These are phyloP conservation scores for Drosophila rhopaloa DNA, from an alignment of 1,140 invertebrate species.

Conservation along the genomic window DNA sequence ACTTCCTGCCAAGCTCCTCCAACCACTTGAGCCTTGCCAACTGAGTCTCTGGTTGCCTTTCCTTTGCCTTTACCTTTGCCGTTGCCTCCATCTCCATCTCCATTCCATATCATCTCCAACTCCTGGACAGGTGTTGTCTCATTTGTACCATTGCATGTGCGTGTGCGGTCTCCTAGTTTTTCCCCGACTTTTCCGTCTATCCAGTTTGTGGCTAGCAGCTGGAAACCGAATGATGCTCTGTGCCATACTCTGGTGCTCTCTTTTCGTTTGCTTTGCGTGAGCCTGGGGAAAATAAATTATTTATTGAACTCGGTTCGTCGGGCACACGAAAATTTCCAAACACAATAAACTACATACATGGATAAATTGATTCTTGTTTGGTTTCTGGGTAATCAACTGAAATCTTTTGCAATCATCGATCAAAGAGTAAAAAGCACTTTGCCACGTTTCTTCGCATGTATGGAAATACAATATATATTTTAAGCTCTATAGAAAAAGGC, in stretches of 20 bases:
- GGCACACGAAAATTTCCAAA: constrained; percentile 49
- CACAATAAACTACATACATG: constrained; percentile 44
- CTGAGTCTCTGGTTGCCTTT: constrained; percentile 14
- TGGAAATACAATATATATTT: constrained; percentile 8
- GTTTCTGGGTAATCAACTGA: constrained; percentile 51
- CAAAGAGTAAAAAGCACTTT: constrained; percentile 23
- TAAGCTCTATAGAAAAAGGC: neutral
- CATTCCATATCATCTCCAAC: constrained; percentile 17
- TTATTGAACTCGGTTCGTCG: constrained; percentile 50
- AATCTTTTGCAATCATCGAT: constrained; percentile 38
- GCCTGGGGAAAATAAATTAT: constrained; percentile 54
- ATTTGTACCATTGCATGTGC: constrained; percentile 39
- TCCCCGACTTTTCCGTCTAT: constrained; percentile 21
- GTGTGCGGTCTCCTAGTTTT: constrained; percentile 40
- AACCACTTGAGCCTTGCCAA: constrained; percentile 45
- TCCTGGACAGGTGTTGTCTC: constrained; percentile 69
- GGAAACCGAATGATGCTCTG: constrained; percentile 11
- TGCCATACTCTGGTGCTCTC: neutral
- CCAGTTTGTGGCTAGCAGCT: constrained; percentile 38
- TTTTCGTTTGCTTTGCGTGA: constrained; percentile 35
- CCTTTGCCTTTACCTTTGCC: neutral
- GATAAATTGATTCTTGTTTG: constrained; percentile 48
- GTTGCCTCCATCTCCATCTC: neutral
- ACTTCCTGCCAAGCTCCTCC: constrained; percentile 51
- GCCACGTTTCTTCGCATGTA: constrained; percentile 1